phyloP scores from a whole-genome alignment of 2,113 vertebrate genomes.

The Catagonus wagneri region DNA sequence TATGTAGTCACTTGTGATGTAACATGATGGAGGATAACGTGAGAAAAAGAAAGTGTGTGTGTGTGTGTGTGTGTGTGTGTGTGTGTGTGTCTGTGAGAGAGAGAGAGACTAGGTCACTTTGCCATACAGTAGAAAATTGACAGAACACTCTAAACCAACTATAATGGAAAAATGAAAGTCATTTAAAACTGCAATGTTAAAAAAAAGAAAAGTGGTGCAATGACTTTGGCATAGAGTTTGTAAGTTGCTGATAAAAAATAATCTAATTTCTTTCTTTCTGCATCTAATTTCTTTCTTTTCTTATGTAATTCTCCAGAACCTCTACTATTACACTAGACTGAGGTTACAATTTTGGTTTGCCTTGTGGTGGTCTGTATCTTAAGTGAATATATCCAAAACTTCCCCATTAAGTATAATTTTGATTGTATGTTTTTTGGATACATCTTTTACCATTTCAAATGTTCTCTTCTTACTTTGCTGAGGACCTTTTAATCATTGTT shows the following conservation, averaged over 20 bases:
- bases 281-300: background rate
- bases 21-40: too few relatives aligned
- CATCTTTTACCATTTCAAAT: background rate
- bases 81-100: too few relatives aligned
- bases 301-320: background rate
- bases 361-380: background rate
- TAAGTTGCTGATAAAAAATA: background rate
- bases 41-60: too few relatives aligned
- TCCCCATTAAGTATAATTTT: slow-evolving; percentile 12
- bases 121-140: too few relatives aligned
- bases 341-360: background rate
- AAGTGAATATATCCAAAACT: background rate
- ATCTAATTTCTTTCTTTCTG: background rate
- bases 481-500: background rate
- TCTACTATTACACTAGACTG: background rate
- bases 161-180: too few relatives aligned
- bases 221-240: background rate
- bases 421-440: background rate
- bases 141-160: too few relatives aligned
- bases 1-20: too few relatives aligned
- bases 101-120: too few relatives aligned
- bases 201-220: background rate
- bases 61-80: too few relatives aligned
- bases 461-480: background rate
- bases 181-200: too few relatives aligned